A percentile compares a stretch with the other conserved stretches of the same genome.
Evolutionary conservation across 2,888 invertebrate species (phyloP).

Genomic region (Neoaliturus tenellus): DNA sequence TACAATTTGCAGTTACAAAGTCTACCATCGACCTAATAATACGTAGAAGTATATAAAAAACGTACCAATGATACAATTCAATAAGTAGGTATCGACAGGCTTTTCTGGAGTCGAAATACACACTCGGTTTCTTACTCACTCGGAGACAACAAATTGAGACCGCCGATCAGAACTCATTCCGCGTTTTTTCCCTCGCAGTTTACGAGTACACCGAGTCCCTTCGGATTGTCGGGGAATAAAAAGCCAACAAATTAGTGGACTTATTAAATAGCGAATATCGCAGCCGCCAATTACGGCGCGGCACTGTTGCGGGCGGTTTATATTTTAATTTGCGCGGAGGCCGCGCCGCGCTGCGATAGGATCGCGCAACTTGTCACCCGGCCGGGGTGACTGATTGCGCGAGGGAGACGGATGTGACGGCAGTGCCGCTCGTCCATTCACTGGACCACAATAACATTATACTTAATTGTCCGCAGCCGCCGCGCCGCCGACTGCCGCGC

Average conservation of each 20-base stretch:
- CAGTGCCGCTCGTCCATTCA: slow-evolving; percentile 26
- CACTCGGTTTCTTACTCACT: too few relatives aligned
- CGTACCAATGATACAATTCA: too few relatives aligned
- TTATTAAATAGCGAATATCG: not conserved
- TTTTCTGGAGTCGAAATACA: too few relatives aligned
- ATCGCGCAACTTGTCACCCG: slow-evolving; percentile 48
- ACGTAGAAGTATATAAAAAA: too few relatives aligned
- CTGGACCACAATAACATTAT: slow-evolving; percentile 43
- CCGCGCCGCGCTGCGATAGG: slow-evolving; percentile 29
- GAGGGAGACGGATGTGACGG: slow-evolving; percentile 34
- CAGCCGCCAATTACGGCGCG: slow-evolving; percentile 7
- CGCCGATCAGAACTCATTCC: not conserved
- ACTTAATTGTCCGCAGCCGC: slow-evolving; percentile 37
- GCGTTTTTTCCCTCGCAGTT: not conserved
- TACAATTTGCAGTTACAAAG: too few relatives aligned
- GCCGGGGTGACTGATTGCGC: slow-evolving; percentile 34
- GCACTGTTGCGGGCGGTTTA: slow-evolving; percentile 35
- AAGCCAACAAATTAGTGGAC: slow-evolving; percentile 10
- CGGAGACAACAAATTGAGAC: not conserved
- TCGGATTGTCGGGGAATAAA: not conserved
- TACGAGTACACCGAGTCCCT: not conserved
- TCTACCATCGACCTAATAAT: too few relatives aligned
- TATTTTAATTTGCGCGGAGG: slow-evolving; percentile 48
- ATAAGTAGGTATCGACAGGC: too few relatives aligned
- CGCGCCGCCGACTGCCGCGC: not conserved